Evolutionary conservation across 2,113 vertebrate genomes (phyloP), one percentile per base, ranked within the genome.

Genomic region (Myrmecobius fasciatus): DNA sequence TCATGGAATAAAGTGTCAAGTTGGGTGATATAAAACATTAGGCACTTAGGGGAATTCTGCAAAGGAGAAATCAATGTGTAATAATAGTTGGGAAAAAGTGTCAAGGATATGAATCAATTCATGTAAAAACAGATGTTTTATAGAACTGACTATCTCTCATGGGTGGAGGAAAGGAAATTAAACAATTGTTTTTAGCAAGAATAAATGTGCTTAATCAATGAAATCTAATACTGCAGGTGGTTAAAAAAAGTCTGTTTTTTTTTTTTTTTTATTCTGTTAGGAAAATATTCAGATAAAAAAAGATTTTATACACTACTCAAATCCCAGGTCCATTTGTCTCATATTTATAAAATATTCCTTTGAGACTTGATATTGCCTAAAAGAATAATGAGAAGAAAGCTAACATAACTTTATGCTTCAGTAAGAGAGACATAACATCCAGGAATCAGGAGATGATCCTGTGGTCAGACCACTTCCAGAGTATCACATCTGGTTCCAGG

Each of bases 311-410:
- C 60, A 22, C 3, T 5, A 51, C 47, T 90, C 10, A 3, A 48
- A 53, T 93, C 24, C 24, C 53, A 48, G 89, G 56, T 67, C 26
- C 46, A 20, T 94, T 91, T 53, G 25, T 25, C 46, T 95, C 49
- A 94, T 91, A 89, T 47, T 93, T 91, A 89, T 91, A 95, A 90
- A 93, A 48, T n/a, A 22, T 83, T 43, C 67, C 17, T 28, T 52
- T 56, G 90, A 90, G 60, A 25, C 53, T 67, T 92, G 89, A 49
- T 8, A 1, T 54, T 48, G 28, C 91, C 12, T 90, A 52, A 47
- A 51, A 52, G 67, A 83, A 83, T 43, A 83, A 83, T 83, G 5
- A 83, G n/a, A 83, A 75, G 67, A n/a, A 75, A n/a, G 36, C n/a
- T 43, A 22, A 43, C 17, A 2, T 83, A n/a, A 83, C n/a, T n/a